Percentiles rank a stretch among this genome's conserved stretches.
These are phyloP conservation scores for Casuarius casuarius DNA, from an alignment of 2,113 vertebrate species.

Conservation along the genomic window DNA sequence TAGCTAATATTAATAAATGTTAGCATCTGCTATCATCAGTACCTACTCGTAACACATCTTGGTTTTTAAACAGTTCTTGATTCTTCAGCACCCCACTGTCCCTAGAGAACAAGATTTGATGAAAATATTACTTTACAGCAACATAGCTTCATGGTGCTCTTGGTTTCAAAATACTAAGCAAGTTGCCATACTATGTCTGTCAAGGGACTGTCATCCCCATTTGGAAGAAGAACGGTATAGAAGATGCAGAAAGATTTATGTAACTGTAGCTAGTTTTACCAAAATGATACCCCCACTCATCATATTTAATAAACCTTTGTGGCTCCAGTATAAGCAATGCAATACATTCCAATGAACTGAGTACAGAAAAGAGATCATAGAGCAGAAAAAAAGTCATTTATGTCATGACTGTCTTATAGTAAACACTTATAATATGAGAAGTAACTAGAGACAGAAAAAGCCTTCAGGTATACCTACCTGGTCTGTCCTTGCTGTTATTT, in stretches of 20 bases:
- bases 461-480: background rate
- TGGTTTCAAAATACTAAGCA: background rate
- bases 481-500: background rate
- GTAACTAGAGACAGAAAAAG: background rate
- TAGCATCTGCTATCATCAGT: background rate
- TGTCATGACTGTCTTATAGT: background rate
- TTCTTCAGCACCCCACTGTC: background rate
- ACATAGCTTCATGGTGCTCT: background rate
- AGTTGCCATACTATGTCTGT: background rate
- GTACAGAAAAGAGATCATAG: background rate
- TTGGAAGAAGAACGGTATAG: background rate
- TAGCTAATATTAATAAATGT: rapidly evolving
- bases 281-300: background rate
- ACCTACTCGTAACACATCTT: background rate
- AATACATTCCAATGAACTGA: background rate
- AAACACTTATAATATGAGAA: background rate
- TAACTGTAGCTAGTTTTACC: background rate
- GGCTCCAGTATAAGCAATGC: background rate
- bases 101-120: background rate
- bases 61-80: background rate
- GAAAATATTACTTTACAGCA: background rate
- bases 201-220: background rate
- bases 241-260: background rate
- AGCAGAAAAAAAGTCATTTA: background rate
- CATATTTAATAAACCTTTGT: background rate